These are phyloP conservation scores for Penelope pileata DNA, from an alignment of 2,113 vertebrate species.

Conservation along the genomic window DNA sequence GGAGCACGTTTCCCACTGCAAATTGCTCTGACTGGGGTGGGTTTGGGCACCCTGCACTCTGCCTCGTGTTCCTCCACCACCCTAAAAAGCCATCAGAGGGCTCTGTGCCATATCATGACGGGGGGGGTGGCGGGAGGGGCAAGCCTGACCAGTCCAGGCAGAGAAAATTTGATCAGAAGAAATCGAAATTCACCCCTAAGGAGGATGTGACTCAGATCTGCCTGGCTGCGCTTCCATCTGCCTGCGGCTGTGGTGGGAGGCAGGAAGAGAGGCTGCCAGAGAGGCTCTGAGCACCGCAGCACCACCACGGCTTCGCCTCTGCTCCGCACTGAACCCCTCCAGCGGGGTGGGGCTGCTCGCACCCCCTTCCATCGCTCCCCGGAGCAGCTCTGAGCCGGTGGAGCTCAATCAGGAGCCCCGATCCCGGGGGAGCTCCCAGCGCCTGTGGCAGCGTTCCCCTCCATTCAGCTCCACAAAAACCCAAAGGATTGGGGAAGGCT, in stretches of 20 bases:
- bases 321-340: neutral
- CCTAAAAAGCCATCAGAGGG: no score
- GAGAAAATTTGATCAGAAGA: neutral
- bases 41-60: neutral
- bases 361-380: neutral
- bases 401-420: no score
- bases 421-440: neutral
- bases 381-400: neutral
- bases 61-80: accelerated
- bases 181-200: neutral
- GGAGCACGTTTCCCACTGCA: no score
- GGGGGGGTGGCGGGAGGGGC: no score
- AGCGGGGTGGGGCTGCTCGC: neutral
- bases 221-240: neutral
- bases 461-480: neutral
- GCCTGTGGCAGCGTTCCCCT: neutral
- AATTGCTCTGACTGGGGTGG: no score
- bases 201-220: slow-evolving; percentile 20
- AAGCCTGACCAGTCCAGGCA: neutral
- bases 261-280: neutral
- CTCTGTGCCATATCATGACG: neutral
- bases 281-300: neutral
- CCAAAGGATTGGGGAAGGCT: neutral
- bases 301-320: neutral
- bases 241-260: neutral